Percentiles rank a stretch among this genome's conserved stretches.
phyloP scores from a whole-genome alignment of 2,113 vertebrate species.

The Trichechus manatus region DNA sequence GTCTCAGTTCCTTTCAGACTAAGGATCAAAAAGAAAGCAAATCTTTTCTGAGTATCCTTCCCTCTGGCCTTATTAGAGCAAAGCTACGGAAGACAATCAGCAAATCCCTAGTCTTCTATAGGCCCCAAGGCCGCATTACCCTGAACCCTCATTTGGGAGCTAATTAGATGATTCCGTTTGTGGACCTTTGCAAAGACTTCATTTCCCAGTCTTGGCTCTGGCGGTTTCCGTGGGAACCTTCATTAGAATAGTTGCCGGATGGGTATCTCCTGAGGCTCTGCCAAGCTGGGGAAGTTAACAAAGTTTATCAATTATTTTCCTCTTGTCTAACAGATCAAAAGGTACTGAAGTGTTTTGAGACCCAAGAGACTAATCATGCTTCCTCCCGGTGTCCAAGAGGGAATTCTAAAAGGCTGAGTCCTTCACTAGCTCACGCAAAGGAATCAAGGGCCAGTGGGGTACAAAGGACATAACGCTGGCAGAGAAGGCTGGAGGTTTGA shows the following conservation, averaged over 20 bases:
- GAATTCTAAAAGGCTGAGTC: neutral
- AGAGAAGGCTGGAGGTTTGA: neutral
- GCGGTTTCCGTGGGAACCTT: neutral
- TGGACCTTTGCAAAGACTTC: neutral
- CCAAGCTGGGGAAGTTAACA: neutral
- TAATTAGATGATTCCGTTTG: slow-evolving; percentile 63
- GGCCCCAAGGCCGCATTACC: neutral
- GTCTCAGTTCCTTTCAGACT: slow-evolving; percentile 24
- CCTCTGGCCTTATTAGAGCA: slow-evolving; percentile 69
- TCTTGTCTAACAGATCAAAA: neutral
- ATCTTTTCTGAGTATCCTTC: neutral
- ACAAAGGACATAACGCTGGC: neutral
- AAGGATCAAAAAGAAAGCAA: slow-evolving; percentile 53
- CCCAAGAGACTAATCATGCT: neutral
- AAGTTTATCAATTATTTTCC: slow-evolving; percentile 5
- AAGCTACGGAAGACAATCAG: neutral
- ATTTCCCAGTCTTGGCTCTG: neutral
- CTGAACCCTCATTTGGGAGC: slow-evolving; percentile 55
- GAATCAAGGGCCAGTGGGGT: neutral
- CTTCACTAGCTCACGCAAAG: neutral
- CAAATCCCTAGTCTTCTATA: slow-evolving; percentile 15
- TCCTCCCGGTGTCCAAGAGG: neutral
- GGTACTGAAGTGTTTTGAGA: neutral
- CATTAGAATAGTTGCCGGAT: neutral
- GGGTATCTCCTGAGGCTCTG: neutral